Conservation (phyloP, 2,797 vertebrate species). For the Furcifer pardalis region DNA sequence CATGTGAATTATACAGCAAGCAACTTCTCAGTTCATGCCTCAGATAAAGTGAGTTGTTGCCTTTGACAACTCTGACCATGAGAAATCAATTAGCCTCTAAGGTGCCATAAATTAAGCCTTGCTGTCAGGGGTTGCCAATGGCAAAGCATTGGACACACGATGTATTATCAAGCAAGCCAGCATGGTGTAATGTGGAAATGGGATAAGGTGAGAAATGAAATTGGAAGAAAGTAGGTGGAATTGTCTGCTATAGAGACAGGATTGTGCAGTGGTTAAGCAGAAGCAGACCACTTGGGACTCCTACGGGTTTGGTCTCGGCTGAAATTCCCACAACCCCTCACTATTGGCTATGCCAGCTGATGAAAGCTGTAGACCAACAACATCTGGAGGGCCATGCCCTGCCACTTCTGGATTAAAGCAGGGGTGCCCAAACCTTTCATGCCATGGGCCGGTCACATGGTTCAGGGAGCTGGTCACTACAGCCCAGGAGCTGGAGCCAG, state of each 20-base stretch:
- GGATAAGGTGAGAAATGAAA: neutral
- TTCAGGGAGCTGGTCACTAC: too few species aligned
- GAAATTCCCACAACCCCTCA: neutral
- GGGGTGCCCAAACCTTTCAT: too few species aligned
- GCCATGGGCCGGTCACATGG: too few species aligned
- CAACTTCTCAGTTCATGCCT: neutral
- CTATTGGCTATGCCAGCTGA: too few species aligned
- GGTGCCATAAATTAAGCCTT: constrained; percentile 16
- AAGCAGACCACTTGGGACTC: neutral
- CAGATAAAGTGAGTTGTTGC: neutral
- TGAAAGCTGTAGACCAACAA: too few species aligned
- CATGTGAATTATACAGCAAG: neutral
- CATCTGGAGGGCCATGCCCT: neutral
- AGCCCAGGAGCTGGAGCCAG: too few species aligned
- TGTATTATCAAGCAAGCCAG: neutral
- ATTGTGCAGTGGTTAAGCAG: neutral
- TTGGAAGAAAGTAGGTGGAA: neutral
- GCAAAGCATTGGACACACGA: neutral
- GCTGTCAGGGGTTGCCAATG: neutral
- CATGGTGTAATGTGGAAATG: neutral
- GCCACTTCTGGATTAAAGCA: too few species aligned
- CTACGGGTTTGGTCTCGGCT: neutral
- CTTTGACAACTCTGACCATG: neutral
- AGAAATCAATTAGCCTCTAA: constrained; percentile 10
- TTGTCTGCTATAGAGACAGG: neutral